Evolutionary conservation across 2,888 invertebrate species (phyloP), one percentile per base, ranked within the genome.

Genomic region (Phrixothrix hirtus): DNA sequence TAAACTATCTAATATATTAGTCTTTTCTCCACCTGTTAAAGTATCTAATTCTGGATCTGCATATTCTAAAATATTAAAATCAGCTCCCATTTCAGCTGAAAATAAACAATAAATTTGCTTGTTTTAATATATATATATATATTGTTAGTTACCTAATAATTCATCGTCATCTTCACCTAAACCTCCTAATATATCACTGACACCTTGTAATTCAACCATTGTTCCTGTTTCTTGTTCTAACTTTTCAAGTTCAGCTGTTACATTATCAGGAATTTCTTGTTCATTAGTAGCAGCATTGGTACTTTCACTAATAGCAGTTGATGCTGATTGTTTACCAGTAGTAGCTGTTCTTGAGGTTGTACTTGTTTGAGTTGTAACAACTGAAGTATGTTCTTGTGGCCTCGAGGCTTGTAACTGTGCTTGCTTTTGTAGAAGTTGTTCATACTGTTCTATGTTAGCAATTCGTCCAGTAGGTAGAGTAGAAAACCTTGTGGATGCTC

Each of bases 41-140:
- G 87, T 86, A 61, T 92, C 93, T 42, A 95, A 78, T 75, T 95
- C 95, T 0, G 95, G 93, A 79, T 96, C 95, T 0, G 94, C 95
- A 74, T 95, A 96, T 75, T 95, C 94, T 58, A 96, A 77, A 67
- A 96, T 94, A 74, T 96, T 95, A 76, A 96, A 96, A 78, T 95
- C 95, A 55, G 91, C 88, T 2, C 93, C 94, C 81, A 94, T 90
- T 77, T 92, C 92, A n/a, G 89, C 90, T 67, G 81, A 78, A 68
- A 67, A 38, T 35, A 55, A 44, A 29, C 4, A 34, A 36, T 25
- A 27, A 35, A 39, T 15, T 11, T 13, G 4, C 12, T 27, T 21
- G 9, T 38, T 5, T 29, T 10, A 45, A 12, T n/a, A 10, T 29
- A 29, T 10, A 2, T 10, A 2, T 13, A 41, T 45, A 15, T 30